Evolutionary conservation across 1,140 invertebrate genomes (phyloP), one percentile per base, ranked within the genome.

Genomic region (Papilio xuthus): DNA sequence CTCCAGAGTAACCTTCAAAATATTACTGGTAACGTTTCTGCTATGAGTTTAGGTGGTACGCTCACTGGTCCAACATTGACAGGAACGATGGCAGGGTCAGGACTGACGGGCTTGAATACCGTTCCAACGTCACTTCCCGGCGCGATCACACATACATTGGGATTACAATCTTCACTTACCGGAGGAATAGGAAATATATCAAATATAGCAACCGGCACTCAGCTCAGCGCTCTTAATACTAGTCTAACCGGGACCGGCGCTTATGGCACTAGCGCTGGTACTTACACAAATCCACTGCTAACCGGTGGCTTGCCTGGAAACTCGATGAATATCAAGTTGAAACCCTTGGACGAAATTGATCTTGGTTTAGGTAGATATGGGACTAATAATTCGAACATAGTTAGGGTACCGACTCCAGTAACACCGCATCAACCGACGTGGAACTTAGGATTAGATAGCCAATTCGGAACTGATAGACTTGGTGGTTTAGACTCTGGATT

Each of bases 341-440:
- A 96, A 89, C 95, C 96, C 77, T 94, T 96, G 86, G 96, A 96
- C 81, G 96, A 96, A 88, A 95, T 96, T 81, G 96, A 96, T 85
- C 91, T 96, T 76, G 95, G 95, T 32, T 84, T 95, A 82, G 89
- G 94, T 79, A 94, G 95, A 88, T 95, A 94, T 86, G 93, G 92
- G 60, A 84, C 90, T 73, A 89, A 84, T 73, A 90, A 87, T 80
- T 79, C 86, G 79, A 89, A 90, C 82, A 90, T 91, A 75, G 95
- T 95, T 81, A 94, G 96, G 82, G 94, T 94, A 28, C 95, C 95
- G 9, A 96, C 96, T 53, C 96, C 96, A 20, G 95, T 95, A 53
- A 96, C 94, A 82, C 96, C 92, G 78, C 95, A 94, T 81, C 94
- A 95, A 87, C 94, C 93, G 77, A 89, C 86, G 80, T 94, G 94